Evolutionary conservation across 2,888 invertebrate species (phyloP).

Genomic region (Chydorus sphaericus): DNA sequence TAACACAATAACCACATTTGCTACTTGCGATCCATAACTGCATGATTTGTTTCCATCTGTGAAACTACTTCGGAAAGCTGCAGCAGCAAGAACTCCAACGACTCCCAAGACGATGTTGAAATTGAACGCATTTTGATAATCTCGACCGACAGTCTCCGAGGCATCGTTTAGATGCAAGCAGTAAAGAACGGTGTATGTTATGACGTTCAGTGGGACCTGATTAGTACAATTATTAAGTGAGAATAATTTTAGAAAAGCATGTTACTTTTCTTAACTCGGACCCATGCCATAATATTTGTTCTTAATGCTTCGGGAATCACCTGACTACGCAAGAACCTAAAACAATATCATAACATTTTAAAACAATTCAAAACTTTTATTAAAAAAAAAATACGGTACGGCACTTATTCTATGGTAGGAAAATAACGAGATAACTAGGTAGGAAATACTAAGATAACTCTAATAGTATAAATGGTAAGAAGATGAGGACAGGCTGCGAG

Average conservation of each 20-base stretch:
- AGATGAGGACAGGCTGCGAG: slow-evolving; percentile 25
- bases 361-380: too few relatives aligned
- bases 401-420: too few relatives aligned
- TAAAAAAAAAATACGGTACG: too few relatives aligned
- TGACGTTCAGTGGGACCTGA: slow-evolving; percentile 37
- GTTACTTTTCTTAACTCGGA: slow-evolving; percentile 29
- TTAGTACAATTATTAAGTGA: too few relatives aligned
- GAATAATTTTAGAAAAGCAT: not conserved
- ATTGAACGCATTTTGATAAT: slow-evolving; percentile 3
- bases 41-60: too few relatives aligned
- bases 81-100: slow-evolving; percentile 1
- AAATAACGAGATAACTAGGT: slow-evolving; percentile 39
- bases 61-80: too few relatives aligned
- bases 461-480: slow-evolving; percentile 35
- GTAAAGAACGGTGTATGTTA: slow-evolving; percentile 36
- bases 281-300: slow-evolving; percentile 41
- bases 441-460: slow-evolving; percentile 42
- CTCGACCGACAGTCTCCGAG: not conserved
- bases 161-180: slow-evolving; percentile 26
- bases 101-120: not conserved
- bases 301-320: slow-evolving; percentile 39
- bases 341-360: too few relatives aligned
- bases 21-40: too few relatives aligned
- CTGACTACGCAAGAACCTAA: slow-evolving; percentile 34
- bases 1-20: too few relatives aligned